Base-by-base conservation (phyloP, 2,888 invertebrate genomes). In the Pachliopta kotzebuea region DNA sequence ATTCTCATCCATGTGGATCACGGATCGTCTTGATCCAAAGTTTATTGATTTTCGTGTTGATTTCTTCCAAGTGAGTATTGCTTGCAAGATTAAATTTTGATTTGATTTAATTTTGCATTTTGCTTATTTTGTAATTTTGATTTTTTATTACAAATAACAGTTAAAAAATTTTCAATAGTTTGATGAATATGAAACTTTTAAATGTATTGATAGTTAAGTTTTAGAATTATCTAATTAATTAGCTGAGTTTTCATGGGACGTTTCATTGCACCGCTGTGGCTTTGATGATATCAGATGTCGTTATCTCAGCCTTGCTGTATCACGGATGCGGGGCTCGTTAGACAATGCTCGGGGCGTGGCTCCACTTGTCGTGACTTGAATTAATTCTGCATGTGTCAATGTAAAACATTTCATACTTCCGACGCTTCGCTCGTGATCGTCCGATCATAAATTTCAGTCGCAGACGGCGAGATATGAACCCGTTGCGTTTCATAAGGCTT, bases 381-480 rank as follows among this genome's bases (percentile, higher is more conserved):
- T 84, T 83, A 83, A 84, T 86, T 84, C 80, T 80, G 81, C 81
- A 81, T 83, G 84, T 85, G 86, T 88, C 88, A 86, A 84, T 82
- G 81, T 76, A 77, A 78, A 72, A 80, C 71, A 73, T 76, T 74
- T 69, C 71, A 72, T 76, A 86, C 84, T 86, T 86, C 86, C 86
- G 87, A 85, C 72, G 79, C 75, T 73, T 70, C 69, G 74, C 69
- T 80, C 83, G 83, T 84, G 87, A 83, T 82, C 75, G 69, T 75
- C 69, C 63, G 67, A 71, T 71, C 69, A 67, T 70, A 69, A 62
- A 66, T 55, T 65, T 60, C 57, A 60, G 59, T 52, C 52, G 65
- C 53, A 31, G 50, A 56, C 62, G 62, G 20, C 37, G 63, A 63
- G 65, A 61, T 65, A 62, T 58, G 54, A 58, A 58, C 61, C 57